Evolutionary conservation across 2,113 vertebrate species (phyloP), one percentile per base, ranked within the genome.

Genomic region (Labeo catla): DNA sequence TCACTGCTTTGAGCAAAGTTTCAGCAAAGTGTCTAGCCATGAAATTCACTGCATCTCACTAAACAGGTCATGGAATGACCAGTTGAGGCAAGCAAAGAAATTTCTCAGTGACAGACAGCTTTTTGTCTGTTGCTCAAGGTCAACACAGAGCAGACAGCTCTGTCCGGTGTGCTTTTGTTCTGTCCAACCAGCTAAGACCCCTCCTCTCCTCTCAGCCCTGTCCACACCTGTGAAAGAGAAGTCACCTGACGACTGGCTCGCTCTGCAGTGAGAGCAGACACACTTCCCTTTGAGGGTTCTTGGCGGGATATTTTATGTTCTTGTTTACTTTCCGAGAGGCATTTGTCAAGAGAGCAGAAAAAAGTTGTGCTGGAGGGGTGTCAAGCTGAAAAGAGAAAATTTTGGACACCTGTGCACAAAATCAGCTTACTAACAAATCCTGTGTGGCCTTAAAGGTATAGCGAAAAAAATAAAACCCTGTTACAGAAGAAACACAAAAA

Each of bases 71-170:
- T 3, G 8, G 12, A 65, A 65, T 66, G 79, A 89, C 87, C 85
- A 49, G 57, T 86, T 90, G 91, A 92, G 61, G 21, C 45, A 93
- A 93, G 92, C 92, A 84, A 90, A 82, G 89, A 74, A 91, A 86
- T 92, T 90, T 91, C 82, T 87, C 86, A 91, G 90, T 93, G 93
- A 93, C 93, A 93, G 92, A 92, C 88, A 87, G 92, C 86, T 36
- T 93, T 92, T 90, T 90, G 92, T 93, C 93, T 93, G 90, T 92
- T 49, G 43, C 45, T 65, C 43, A 93, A 93, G 92, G 79, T 81
- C 79, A 81, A 23, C 43, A 34, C 2, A 76, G 45, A 76, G 45
- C 72, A n/a, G 72, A 76, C 21, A 63, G 54, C 54, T 76, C 70
- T 76, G 59, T 63, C 59, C 59, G n/a, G 39, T 50, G 57, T 1